Evolutionary conservation across 2,888 invertebrate genomes (phyloP).

Genomic region (Capitulum mitella): DNA sequence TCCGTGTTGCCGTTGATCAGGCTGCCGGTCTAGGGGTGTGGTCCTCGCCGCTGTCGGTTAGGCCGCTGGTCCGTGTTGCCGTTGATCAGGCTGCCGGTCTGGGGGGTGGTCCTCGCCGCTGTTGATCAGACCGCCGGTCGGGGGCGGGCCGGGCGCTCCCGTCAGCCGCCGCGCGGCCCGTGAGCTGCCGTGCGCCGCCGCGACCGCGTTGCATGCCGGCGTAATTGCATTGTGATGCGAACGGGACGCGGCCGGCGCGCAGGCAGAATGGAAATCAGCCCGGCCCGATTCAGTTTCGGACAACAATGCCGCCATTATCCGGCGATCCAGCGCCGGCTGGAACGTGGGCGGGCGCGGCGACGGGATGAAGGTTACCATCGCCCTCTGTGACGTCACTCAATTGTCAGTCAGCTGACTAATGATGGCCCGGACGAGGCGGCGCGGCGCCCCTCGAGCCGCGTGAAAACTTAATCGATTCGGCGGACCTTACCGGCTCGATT

Average conservation of each 20-base stretch:
- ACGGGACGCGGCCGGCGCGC: background rate
- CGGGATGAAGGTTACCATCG: background rate
- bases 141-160: too few species aligned
- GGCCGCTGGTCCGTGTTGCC: too few species aligned
- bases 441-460: background rate
- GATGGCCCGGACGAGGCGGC: background rate
- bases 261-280: background rate
- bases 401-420: slow-evolving; percentile 1
- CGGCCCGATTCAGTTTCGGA: background rate
- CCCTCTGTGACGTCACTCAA: background rate
- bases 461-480: slow-evolving; percentile 8
- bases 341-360: background rate
- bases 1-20: too few species aligned
- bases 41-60: too few species aligned
- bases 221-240: slow-evolving; percentile 9
- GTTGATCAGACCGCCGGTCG: too few species aligned
- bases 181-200: background rate
- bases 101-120: too few species aligned
- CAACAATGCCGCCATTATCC: slow-evolving; percentile 8
- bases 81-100: too few species aligned
- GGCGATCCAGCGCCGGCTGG: background rate
- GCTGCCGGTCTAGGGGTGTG: too few species aligned
- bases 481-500: background rate
- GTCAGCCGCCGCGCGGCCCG: background rate
- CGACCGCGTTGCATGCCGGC: background rate